phyloP scores from a whole-genome alignment of 1,140 invertebrate species.

The Hypsibius dujardini region DNA sequence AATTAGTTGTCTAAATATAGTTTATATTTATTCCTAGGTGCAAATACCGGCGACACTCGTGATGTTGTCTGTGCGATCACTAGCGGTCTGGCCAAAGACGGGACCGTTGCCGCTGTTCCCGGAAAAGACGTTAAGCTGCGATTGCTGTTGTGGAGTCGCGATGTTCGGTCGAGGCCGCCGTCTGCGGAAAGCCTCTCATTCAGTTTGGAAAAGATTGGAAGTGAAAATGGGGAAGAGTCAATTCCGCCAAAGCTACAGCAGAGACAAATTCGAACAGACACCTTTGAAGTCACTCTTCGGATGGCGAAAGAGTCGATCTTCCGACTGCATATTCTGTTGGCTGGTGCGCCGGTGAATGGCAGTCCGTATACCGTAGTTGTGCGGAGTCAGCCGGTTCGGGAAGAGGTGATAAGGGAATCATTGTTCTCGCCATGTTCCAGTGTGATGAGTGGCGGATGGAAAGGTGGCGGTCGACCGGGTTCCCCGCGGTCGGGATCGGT shows the following conservation, averaged over 20 bases:
- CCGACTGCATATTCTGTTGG: conserved; percentile 33
- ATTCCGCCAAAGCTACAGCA: conserved; percentile 23
- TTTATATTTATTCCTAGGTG: too few relatives aligned
- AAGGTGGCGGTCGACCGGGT: conserved; percentile 32
- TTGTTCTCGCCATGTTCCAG: conserved; percentile 26
- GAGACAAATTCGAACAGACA: conserved; percentile 38
- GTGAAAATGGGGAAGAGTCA: not conserved
- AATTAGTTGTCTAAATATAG: too few relatives aligned
- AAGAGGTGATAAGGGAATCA: conserved; percentile 26
- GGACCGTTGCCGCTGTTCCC: not conserved
- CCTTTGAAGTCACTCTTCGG: conserved; percentile 36
- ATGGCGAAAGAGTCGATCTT: conserved; percentile 33
- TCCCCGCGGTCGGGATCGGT: conserved; percentile 22
- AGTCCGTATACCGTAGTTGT: conserved; percentile 34
- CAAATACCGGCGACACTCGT: too few relatives aligned
- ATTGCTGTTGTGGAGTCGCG: not conserved
- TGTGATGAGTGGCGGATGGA: conserved; percentile 24
- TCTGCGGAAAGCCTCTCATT: not conserved
- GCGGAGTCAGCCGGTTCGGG: conserved; percentile 11
- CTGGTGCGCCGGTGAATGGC: conserved; percentile 35
- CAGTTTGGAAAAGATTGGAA: not conserved
- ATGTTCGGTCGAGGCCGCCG: not conserved
- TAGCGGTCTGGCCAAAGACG: not conserved
- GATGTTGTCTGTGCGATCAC: not conserved
- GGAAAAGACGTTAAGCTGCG: conserved; percentile 7